Evolutionary conservation across 2,888 invertebrate genomes (phyloP).

Genomic region (Bombylius discolor): DNA sequence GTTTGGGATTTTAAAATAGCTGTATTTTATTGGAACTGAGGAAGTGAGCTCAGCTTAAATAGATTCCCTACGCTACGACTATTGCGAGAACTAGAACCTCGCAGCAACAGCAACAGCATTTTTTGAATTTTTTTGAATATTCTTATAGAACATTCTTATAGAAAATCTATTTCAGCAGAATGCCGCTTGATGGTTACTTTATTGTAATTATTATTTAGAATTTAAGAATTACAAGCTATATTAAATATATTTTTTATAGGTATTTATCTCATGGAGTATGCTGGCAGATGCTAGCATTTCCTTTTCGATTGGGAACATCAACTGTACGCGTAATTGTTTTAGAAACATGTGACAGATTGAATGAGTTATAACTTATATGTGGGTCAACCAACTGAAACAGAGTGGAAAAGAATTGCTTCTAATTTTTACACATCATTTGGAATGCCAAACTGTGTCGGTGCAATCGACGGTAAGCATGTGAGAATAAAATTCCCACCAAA

Average conservation of each 20-base stretch:
- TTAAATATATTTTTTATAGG: neutral
- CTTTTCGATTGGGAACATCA: constrained; percentile 2
- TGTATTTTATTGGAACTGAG: too few relatives aligned
- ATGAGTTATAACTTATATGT: constrained; percentile 6
- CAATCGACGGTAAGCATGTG: constrained; percentile 15
- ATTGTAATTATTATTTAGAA: neutral
- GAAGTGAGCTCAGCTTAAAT: too few relatives aligned
- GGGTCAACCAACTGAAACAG: constrained; percentile 6
- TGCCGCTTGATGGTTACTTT: neutral
- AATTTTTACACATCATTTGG: constrained; percentile 10
- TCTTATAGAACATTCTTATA: too few relatives aligned
- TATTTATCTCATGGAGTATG: constrained; percentile 2
- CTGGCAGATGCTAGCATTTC: neutral
- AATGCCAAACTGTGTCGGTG: constrained; percentile 17
- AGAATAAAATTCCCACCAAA: constrained; percentile 15
- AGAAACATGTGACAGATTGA: neutral
- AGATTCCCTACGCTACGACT: too few relatives aligned
- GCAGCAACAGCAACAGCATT: too few relatives aligned
- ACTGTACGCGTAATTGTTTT: constrained; percentile 7
- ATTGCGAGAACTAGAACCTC: too few relatives aligned
- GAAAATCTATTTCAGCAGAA: too few relatives aligned
- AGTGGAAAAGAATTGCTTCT: constrained; percentile 14
- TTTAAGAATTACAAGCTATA: too few relatives aligned
- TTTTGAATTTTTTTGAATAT: too few relatives aligned
- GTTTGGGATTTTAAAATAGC: too few relatives aligned